Conservation (phyloP, 2,113 vertebrate genomes). For the Toxotes chatareus region DNA sequence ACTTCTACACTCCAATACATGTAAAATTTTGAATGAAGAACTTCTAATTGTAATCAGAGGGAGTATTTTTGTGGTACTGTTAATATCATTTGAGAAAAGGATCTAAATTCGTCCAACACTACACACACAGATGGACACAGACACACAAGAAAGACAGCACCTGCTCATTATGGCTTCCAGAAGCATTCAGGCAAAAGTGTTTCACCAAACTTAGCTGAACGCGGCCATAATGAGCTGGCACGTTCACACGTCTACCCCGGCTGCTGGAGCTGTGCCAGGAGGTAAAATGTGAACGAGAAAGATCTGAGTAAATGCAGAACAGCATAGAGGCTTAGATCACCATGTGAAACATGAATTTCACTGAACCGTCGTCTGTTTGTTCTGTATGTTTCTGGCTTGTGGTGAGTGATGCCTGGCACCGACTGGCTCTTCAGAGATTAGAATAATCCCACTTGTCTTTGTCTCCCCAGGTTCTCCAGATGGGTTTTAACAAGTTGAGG, state of each 20-base stretch:
- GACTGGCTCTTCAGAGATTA: constrained; percentile 66
- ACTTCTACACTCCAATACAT: background rate
- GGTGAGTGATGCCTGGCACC: constrained; percentile 51
- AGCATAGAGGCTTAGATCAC: constrained; percentile 63
- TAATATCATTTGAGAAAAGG: background rate
- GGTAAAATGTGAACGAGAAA: constrained; percentile 58
- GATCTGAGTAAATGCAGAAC: constrained; percentile 57
- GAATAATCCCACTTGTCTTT: constrained; percentile 80
- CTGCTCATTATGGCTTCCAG: constrained; percentile 42
- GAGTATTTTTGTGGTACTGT: background rate
- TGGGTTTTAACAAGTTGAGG: constrained; percentile 87
- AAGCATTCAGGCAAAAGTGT: constrained; percentile 48
- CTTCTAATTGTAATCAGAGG: constrained; percentile 1
- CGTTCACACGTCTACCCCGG: constrained; percentile 32
- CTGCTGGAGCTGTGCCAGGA: constrained; percentile 58
- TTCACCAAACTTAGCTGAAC: constrained; percentile 51
- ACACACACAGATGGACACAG: constrained; percentile 32
- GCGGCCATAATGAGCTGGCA: constrained; percentile 67
- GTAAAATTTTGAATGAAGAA: background rate
- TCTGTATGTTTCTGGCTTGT: constrained; percentile 57
- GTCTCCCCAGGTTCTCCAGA: constrained; percentile 80
- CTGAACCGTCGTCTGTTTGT: constrained; percentile 65
- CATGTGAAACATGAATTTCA: constrained; percentile 65
- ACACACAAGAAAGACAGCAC: constrained; percentile 33
- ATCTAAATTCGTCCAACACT: background rate